Evolutionary conservation across 1,140 invertebrate genomes (phyloP).

Genomic region (Cherax destructor): DNA sequence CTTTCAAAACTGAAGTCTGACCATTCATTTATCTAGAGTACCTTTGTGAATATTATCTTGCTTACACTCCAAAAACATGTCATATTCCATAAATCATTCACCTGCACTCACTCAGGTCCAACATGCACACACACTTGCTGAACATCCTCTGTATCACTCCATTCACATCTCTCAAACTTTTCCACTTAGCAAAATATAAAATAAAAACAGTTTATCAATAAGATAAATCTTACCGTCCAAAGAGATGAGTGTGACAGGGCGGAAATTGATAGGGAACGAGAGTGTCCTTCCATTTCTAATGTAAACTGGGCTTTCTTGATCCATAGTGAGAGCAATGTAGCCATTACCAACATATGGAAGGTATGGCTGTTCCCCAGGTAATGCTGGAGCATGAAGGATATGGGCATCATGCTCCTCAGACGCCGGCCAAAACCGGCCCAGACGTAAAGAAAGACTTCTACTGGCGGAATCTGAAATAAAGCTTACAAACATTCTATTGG

Average conservation of each 20-base stretch:
- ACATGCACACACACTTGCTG: too few species aligned
- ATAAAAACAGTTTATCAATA: background rate
- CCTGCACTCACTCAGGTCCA: too few species aligned
- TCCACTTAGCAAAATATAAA: too few species aligned
- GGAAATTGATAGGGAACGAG: constrained; percentile 83
- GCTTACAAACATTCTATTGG: too few species aligned
- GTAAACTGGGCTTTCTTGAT: constrained; percentile 81
- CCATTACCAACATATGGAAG: constrained; percentile 77
- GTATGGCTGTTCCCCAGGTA: constrained; percentile 73
- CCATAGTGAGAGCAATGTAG: constrained; percentile 77
- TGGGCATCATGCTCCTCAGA: constrained; percentile 47
- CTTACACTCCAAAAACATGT: too few species aligned
- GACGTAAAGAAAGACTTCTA: constrained; percentile 37
- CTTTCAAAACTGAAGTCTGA: too few species aligned
- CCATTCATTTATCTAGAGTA: too few species aligned
- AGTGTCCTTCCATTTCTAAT: constrained; percentile 84
- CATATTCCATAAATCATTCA: too few species aligned
- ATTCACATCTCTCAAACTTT: too few species aligned
- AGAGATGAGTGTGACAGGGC: constrained; percentile 82
- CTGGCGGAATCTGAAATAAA: constrained; percentile 42
- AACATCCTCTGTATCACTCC: too few species aligned
- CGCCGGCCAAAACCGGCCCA: constrained; percentile 54
- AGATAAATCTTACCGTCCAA: constrained; percentile 74
- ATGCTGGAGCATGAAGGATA: constrained; percentile 40
- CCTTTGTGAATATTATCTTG: too few species aligned